Evolutionary conservation across 2,797 vertebrate genomes (phyloP).

Genomic region (Streptopelia turtur): DNA sequence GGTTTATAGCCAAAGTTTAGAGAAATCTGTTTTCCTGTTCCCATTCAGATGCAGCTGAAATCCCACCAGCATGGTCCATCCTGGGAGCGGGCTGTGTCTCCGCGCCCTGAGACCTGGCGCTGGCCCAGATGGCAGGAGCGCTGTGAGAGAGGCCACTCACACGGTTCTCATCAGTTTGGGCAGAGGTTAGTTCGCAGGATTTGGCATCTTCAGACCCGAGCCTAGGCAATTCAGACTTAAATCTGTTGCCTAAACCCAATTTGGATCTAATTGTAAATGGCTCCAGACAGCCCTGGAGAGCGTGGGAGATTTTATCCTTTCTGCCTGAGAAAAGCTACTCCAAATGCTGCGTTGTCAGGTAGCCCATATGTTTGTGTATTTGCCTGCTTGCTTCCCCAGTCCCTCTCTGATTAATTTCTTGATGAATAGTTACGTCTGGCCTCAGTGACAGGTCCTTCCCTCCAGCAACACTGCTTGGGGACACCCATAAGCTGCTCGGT

Average conservation of each 20-base stretch:
- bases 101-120: not conserved
- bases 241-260: not conserved
- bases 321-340: constrained; percentile 1
- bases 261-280: not conserved
- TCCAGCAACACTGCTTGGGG: not conserved
- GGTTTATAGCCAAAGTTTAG: constrained; percentile 23
- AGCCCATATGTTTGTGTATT: constrained; percentile 20
- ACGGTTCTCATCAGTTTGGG: constrained; percentile 27
- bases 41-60: constrained; percentile 18
- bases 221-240: not conserved
- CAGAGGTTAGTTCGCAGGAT: not conserved
- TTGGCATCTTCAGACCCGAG: constrained; percentile 22
- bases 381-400: not conserved
- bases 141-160: constrained; percentile 28
- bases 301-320: constrained; percentile 18
- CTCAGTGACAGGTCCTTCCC: not conserved
- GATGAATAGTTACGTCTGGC: not conserved
- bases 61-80: constrained; percentile 21
- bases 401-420: not conserved
- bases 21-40: constrained; percentile 18
- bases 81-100: not conserved
- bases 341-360: not conserved
- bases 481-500: not conserved
- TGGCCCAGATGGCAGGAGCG: constrained; percentile 2
- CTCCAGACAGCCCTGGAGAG: not conserved